Evolutionary conservation across 64 coral and sea anemone genomes (phyloP), one percentile per base, ranked within the genome.

Genomic region (Actinia tenebrosa): DNA sequence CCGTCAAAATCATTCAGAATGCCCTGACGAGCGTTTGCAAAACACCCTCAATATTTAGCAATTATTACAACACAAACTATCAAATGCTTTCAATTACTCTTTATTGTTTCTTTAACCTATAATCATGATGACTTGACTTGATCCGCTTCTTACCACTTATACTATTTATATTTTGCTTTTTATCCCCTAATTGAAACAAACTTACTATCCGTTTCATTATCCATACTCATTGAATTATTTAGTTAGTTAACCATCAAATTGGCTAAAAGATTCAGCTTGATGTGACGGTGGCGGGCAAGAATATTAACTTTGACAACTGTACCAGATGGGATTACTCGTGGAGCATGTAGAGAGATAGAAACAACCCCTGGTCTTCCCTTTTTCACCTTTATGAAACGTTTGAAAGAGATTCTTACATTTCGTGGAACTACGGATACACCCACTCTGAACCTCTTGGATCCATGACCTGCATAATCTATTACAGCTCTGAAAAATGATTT

Each of bases 401-500:
- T 75, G 3, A 75, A 26, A 7, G 19, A 52, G 45, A 81, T 5
- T 20, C 5, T 3, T 15, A 53, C 79, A 3, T 50, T 53, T 81
- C 42, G 15, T 16, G 79, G 79, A 45, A 16, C 4, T 50, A 53
- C 79, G 10, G 79, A 81, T 7, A 22, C 44, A 6, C 10, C 19
- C 7, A 81, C 46, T 20, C 0, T 9, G 79, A 81, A 81, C 1
- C 3, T 20, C 22, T 81, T 81, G 20, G 43, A 5, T 46, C 79
- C 79, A 50, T 7, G 18, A 10, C 79, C 79, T 22, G 79, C 14
- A 53, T 81, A 81, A 44, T 81, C 79, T 2, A 81, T 81, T 4
- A 56, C 60, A 25, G 83, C 83, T 54, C 83, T 42, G 60, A 85
- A 64, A 18, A 23, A 85, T 62, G 83, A 85, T 37, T 15, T 58